Evolutionary conservation across 2,113 vertebrate species (phyloP).

Genomic region (Corvus hawaiiensis): DNA sequence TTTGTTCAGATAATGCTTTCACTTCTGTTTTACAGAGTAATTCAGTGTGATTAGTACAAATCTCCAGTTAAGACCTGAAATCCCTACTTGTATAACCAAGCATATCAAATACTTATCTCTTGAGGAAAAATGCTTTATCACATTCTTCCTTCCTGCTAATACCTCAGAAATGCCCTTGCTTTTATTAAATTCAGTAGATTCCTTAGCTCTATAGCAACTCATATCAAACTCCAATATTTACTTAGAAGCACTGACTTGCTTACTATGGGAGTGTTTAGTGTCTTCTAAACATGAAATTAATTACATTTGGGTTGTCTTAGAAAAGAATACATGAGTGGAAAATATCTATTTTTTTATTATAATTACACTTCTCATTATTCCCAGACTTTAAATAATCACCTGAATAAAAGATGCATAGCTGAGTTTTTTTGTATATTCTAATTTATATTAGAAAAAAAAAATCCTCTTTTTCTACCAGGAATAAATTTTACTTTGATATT

Average conservation of each 20-base stretch:
- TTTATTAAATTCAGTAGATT: not conserved
- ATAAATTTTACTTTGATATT: not conserved
- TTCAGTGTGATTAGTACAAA: conserved; percentile 3
- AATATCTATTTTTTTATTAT: not conserved
- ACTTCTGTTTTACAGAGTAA: not conserved
- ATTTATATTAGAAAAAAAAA: not conserved
- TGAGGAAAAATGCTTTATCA: not conserved
- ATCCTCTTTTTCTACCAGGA: not conserved
- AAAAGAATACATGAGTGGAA: not conserved
- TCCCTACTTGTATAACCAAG: not conserved
- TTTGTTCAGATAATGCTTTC: not conserved
- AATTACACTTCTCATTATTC: not conserved
- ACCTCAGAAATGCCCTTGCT: not conserved
- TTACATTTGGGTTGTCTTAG: not conserved
- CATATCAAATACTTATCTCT: not conserved
- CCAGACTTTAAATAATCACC: not conserved
- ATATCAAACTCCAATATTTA: not conserved
- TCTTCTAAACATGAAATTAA: not conserved
- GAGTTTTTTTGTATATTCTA: not conserved
- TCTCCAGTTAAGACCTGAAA: conserved; percentile 26
- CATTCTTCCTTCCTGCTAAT: not conserved
- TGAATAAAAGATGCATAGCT: not conserved
- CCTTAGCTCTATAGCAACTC: not conserved
- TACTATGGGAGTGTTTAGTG: not conserved
- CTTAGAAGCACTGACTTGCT: not conserved